Base-by-base conservation (phyloP, 2,797 vertebrate species). In the Rousettus madagascariensis region DNA sequence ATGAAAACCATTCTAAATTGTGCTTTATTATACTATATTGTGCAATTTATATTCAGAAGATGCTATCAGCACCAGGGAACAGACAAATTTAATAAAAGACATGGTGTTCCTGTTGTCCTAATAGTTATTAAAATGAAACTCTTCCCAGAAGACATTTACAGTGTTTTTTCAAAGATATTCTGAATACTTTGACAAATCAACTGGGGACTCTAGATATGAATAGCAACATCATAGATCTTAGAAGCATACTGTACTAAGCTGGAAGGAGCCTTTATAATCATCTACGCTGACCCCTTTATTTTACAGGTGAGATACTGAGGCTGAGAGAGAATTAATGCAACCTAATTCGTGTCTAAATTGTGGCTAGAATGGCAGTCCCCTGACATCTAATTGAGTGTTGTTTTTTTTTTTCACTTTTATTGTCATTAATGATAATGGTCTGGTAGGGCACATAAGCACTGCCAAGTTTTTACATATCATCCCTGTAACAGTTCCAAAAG, bases 31-130 rank as follows among this genome's bases (percentile, higher is more conserved):
- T 86, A 94, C 97, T 92, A 77, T 90, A 91, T 92, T 97, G 95
- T 91, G 57, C 85, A 97, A 93, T 97, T 97, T 96, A 96, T 92
- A 93, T 78, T 93, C 61, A 51, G 49, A 92, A 96, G 94, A 97
- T 90, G 68, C 79, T 28, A 94, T 94, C 91, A 30, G 71, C 92
- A 59, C 94, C 36, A 91, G 86, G 72, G 95, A 97, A 97, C 51
- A 97, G 84, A 86, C 24, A 96, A 97, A 96, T 85, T 33, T 87
- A 57, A 95, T 96, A 95, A 87, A n/a, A 91, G 72, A 80, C 30
- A 96, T 74, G 95, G 51, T 68, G 90, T n/a, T 96, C 33, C 46
- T 97, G 92, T 95, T 95, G 86, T 96, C 30, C 33, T 93, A 96
- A 96, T 68, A 91, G 71, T 38, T 91, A 91, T 86, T 95, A 95